Evolutionary conservation across 1,140 invertebrate species (phyloP).

Genomic region (Saccostrea cuccullata): DNA sequence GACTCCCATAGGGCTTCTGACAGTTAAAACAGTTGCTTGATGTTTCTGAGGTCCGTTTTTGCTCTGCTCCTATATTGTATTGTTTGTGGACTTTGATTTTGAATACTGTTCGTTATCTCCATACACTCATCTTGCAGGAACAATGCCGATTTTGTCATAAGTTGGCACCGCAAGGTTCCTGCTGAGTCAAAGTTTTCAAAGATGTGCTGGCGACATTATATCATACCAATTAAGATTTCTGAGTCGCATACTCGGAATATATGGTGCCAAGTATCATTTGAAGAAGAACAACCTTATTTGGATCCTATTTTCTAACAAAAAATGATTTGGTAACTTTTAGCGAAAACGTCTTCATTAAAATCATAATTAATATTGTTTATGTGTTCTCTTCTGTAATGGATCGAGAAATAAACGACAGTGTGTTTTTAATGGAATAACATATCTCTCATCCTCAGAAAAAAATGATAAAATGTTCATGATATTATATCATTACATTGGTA

Average conservation of each 20-base stretch:
- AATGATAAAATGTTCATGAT: background rate
- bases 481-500: background rate
- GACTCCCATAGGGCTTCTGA: too few species aligned
- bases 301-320: background rate
- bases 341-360: background rate
- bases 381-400: background rate
- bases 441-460: background rate
- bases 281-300: slow-evolving; percentile 9
- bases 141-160: slow-evolving; percentile 73
- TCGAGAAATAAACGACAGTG: background rate
- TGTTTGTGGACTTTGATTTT: too few species aligned
- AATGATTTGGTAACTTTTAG: background rate
- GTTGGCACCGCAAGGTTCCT: slow-evolving; percentile 48
- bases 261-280: slow-evolving; percentile 25
- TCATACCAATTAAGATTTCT: background rate
- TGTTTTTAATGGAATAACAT: too few species aligned
- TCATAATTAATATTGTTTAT: background rate
- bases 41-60: too few species aligned
- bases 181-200: background rate
- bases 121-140: slow-evolving; percentile 62
- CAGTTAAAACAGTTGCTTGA: too few species aligned
- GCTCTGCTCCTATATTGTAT: too few species aligned
- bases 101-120: too few species aligned
- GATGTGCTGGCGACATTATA: background rate
- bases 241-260: slow-evolving; percentile 10